Base-by-base conservation (phyloP, 1,140 invertebrate species). In the Pinna nobilis region DNA sequence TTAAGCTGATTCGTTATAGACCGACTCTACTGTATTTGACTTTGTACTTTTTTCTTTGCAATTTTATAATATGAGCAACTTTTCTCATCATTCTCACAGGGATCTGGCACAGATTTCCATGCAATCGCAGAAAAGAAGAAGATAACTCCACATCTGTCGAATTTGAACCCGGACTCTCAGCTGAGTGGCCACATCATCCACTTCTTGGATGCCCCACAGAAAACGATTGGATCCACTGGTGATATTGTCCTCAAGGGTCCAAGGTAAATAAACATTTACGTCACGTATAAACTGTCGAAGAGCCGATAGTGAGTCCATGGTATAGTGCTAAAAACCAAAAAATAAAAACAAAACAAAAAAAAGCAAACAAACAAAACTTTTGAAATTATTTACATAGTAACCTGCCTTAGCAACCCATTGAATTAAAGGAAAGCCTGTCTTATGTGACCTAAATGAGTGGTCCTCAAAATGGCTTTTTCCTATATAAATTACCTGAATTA, bases 131-230 rank as follows among this genome's bases (percentile, higher is more conserved):
- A 89, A 68, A 91, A 91, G 64, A 90, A 90, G 77, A 89, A 89
- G 74, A 88, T 78, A n/a, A 84, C 88, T 44, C 89, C 91, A 13
- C 90, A 92, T 86, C 81, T 93, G 15, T 92, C 89, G 77, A 93
- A 93, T 84, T 81, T 93, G 44, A 93, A 93, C 83, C 88, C 90
- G 72, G 92, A 93, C 84, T 90, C 92, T 9, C 88, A 89, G 81
- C 83, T 93, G 41, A 89, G 90, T 0, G 91, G 91, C 4, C 89
- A 91, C 79, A 90, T 93, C 64, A 84, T 91, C 35, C 89, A 92
- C 82, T 91, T 93, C 76, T 78, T 93, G 13, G 88, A 90, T 39
- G 74, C 78, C 3, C 90, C 90, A 18, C 83, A 82, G 23, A 91
- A 87, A 41, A 87, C 84, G 7, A 86, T 93, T 49, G 92, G 92